phyloP scores from a whole-genome alignment of 30 jellyfish, hydroid and myxozoan genomes.

The Aurelia sp. region DNA sequence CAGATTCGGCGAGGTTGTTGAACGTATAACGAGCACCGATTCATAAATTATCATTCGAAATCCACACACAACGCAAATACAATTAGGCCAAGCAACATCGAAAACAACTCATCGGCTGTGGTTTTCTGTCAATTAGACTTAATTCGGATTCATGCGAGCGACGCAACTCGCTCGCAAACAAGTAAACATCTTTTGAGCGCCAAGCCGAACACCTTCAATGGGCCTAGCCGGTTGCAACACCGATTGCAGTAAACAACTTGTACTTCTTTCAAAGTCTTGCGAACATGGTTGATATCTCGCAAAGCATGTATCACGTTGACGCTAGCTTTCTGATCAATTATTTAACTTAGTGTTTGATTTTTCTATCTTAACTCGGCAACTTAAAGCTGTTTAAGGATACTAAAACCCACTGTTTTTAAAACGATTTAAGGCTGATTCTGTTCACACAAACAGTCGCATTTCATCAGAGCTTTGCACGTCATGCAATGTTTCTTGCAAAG shows the following conservation, averaged over 20 bases:
- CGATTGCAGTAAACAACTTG: constrained; percentile 60
- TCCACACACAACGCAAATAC: neutral
- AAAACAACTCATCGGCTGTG: constrained; percentile 15
- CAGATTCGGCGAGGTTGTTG: too few species aligned
- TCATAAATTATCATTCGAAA: too few species aligned
- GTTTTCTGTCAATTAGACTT: neutral
- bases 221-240: constrained; percentile 62
- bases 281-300: too few species aligned
- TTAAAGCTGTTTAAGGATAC: too few species aligned
- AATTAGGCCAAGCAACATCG: neutral
- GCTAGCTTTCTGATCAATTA: constrained; percentile 26
- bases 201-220: constrained; percentile 52
- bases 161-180: constrained; percentile 35
- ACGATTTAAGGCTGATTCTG: too few species aligned
- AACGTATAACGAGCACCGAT: too few species aligned
- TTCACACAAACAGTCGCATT: too few species aligned
- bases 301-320: constrained; percentile 10
- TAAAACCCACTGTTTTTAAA: too few species aligned
- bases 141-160: constrained; percentile 16
- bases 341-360: neutral
- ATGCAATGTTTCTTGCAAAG: too few species aligned
- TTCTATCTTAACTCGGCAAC: too few species aligned
- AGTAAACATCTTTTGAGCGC: constrained; percentile 33
- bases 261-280: neutral
- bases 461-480: too few species aligned